Evolutionary conservation across 2,113 vertebrate genomes (phyloP).

Genomic region (Charadrius vociferus): DNA sequence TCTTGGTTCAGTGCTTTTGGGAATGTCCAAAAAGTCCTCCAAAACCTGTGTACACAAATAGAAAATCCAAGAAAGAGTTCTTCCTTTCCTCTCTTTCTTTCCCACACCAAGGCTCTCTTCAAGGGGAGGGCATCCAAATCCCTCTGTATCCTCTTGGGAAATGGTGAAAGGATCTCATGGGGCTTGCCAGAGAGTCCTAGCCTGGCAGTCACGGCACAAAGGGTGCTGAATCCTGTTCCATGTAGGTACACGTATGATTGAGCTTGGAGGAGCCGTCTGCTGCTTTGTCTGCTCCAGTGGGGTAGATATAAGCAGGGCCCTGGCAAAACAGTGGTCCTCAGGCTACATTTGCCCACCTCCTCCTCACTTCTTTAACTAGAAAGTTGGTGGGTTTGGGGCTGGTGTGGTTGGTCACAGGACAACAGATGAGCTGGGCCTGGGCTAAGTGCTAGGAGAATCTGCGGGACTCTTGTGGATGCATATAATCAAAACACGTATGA

Average conservation of each 20-base stretch:
- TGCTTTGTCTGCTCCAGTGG: neutral
- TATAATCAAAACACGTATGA: neutral
- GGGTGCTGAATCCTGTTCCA: neutral
- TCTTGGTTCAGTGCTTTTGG: neutral
- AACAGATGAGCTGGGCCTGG: neutral
- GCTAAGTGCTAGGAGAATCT: neutral
- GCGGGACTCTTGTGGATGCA: neutral
- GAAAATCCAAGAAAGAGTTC: neutral
- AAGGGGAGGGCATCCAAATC: neutral
- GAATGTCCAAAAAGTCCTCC: neutral
- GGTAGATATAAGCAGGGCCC: neutral
- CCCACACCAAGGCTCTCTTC: neutral
- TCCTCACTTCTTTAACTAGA: neutral
- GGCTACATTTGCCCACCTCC: neutral
- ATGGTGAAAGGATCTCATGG: neutral
- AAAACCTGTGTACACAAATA: neutral
- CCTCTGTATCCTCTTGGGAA: neutral
- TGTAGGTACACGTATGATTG: rapidly evolving
- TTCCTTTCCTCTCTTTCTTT: neutral
- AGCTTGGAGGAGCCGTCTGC: neutral
- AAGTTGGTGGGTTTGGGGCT: neutral
- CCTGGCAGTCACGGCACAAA: neutral
- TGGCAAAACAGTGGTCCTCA: neutral
- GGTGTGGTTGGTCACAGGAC: neutral
- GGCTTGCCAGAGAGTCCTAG: neutral